These are phyloP conservation scores for Orthosia cruda DNA, from an alignment of 2,888 invertebrate species.

Conservation along the genomic window DNA sequence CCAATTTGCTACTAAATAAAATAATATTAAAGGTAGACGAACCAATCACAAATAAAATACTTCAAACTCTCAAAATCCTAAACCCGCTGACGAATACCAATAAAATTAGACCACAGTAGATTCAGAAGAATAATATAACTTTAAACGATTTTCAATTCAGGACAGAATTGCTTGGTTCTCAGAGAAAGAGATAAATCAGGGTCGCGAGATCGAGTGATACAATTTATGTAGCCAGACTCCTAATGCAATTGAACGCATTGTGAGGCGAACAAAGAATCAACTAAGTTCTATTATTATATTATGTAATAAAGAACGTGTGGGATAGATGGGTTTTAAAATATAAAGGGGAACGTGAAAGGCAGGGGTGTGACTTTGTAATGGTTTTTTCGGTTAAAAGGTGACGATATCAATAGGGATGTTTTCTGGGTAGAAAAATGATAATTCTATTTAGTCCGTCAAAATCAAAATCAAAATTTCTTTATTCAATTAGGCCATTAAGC, in stretches of 20 bases:
- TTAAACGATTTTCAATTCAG: conserved; percentile 71
- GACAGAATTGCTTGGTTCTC: conserved; percentile 64
- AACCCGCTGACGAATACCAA: conserved; percentile 40
- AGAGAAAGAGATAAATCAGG: conserved; percentile 70
- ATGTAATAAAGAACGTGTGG: conserved; percentile 39
- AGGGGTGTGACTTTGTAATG: background rate
- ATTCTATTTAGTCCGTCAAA: no score
- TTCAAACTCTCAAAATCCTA: conserved; percentile 1
- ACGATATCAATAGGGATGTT: background rate
- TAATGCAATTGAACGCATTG: conserved; percentile 80
- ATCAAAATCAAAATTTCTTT: no score
- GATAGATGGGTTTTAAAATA: conserved; percentile 24
- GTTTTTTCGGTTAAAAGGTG: background rate
- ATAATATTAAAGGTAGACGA: conserved; percentile 2
- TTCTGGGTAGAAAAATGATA: no score
- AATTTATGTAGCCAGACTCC: conserved; percentile 76
- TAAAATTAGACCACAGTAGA: conserved; percentile 58
- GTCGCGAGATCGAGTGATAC: conserved; percentile 73
- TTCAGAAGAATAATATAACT: conserved; percentile 60
- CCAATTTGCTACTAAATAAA: background rate
- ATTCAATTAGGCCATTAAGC: no score
- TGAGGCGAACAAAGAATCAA: conserved; percentile 62
- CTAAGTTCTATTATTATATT: conserved; percentile 55
- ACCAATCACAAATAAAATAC: background rate
- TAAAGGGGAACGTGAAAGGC: background rate